Percentiles rank a stretch among this genome's conserved stretches.
These are phyloP conservation scores for Sinocyclocheilus anophthalmus DNA, from an alignment of 2,113 vertebrate genomes.

Conservation along the genomic window DNA sequence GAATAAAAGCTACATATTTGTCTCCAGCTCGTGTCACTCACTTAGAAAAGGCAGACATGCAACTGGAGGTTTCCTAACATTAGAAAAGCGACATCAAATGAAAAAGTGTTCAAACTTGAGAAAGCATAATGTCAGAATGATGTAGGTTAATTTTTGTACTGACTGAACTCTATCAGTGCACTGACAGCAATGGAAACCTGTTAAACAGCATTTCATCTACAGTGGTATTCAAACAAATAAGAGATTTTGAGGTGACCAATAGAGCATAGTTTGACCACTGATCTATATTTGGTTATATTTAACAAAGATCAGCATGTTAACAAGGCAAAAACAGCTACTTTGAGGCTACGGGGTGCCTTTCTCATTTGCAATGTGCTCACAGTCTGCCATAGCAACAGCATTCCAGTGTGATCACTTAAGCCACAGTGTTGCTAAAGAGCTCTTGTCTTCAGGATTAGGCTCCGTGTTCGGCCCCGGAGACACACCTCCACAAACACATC, in stretches of 20 bases:
- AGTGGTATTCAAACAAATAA: slow-evolving; percentile 61
- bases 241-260: slow-evolving; percentile 14
- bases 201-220: slow-evolving; percentile 50
- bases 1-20: neutral
- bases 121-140: neutral
- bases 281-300: neutral
- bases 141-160: neutral
- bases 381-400: slow-evolving; percentile 64
- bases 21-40: neutral
- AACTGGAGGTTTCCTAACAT: neutral
- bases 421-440: slow-evolving; percentile 63
- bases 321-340: neutral
- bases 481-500: slow-evolving; percentile 3
- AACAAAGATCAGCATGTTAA: neutral
- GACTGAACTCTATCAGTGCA: neutral
- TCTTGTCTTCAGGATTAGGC: slow-evolving; percentile 62
- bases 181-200: slow-evolving; percentile 56
- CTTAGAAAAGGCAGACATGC: neutral
- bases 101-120: neutral
- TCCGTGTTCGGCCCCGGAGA: slow-evolving; percentile 16
- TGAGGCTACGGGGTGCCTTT: slow-evolving; percentile 12
- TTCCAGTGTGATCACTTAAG: slow-evolving; percentile 69
- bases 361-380: slow-evolving; percentile 48
- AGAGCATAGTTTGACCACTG: slow-evolving; percentile 14
- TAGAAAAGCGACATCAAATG: neutral